phyloP scores from a whole-genome alignment of 2,888 invertebrate species.

The Drosophila monieri region DNA sequence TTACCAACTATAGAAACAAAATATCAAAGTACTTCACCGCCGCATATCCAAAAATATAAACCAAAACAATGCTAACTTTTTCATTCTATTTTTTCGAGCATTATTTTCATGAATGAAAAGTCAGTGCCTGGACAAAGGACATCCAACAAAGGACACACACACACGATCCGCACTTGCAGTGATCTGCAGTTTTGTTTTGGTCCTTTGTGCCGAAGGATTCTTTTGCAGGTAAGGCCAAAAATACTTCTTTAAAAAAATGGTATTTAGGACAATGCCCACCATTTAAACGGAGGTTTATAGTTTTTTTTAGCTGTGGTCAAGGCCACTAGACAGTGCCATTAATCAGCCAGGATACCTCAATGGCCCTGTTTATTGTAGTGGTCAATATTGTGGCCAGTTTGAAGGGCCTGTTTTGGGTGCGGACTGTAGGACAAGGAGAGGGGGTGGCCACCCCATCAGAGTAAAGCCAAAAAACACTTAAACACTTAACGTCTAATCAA shows the following conservation, averaged over 20 bases:
- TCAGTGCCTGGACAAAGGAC: constrained; percentile 58
- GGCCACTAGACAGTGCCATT: constrained; percentile 52
- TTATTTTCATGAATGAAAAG: constrained; percentile 68
- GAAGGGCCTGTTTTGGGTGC: constrained; percentile 38
- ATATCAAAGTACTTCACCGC: constrained; percentile 66
- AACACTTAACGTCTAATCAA: constrained; percentile 65
- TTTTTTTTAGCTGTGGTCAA: constrained; percentile 48
- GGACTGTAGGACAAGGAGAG: constrained; percentile 3
- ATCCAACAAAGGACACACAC: constrained; percentile 32
- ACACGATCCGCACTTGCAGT: constrained; percentile 65
- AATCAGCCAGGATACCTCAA: constrained; percentile 48
- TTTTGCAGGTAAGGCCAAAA: constrained; percentile 29
- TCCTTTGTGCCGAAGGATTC: constrained; percentile 24
- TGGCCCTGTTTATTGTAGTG: constrained; percentile 51
- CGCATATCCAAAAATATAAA: constrained; percentile 29
- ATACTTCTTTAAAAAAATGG: constrained; percentile 43
- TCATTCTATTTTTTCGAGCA: constrained; percentile 31
- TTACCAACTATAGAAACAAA: constrained; percentile 34
- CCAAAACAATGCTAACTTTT: constrained; percentile 47
- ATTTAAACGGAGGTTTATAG: constrained; percentile 41
- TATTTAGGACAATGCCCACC: not conserved
- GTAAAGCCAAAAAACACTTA: constrained; percentile 31
- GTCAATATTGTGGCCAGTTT: constrained; percentile 71
- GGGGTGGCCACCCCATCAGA: not conserved
- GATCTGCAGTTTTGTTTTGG: constrained; percentile 65